Evolutionary conservation across 1,140 invertebrate genomes (phyloP).

Genomic region (Danaus melanippus): DNA sequence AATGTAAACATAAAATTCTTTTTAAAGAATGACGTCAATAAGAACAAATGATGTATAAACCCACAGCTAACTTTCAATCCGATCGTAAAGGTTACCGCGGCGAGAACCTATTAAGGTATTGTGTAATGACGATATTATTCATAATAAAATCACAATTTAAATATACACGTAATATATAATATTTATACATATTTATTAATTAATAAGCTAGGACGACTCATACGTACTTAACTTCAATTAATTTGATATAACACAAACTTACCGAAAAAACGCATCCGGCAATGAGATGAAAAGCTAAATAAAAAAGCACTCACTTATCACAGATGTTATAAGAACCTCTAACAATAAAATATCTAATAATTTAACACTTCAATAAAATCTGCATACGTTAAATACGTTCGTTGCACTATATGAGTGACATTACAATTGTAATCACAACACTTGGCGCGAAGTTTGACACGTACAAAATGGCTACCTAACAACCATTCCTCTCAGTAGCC

Average conservation of each 20-base stretch:
- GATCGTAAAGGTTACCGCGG: slow-evolving; percentile 19
- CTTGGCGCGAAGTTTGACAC: slow-evolving; percentile 44
- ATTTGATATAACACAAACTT: slow-evolving; percentile 10
- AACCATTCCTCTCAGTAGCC: slow-evolving; percentile 37
- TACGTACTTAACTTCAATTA: slow-evolving; percentile 4
- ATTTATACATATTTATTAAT: slow-evolving; percentile 5
- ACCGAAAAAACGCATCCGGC: slow-evolving; percentile 27
- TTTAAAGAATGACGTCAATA: slow-evolving; percentile 12
- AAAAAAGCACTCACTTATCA: slow-evolving; percentile 23
- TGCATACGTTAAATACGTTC: slow-evolving; percentile 8
- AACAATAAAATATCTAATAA: slow-evolving; percentile 5
- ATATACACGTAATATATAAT: slow-evolving; percentile 1
- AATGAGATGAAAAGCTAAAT: slow-evolving; percentile 11
- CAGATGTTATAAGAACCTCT: slow-evolving; percentile 9
- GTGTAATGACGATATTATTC: slow-evolving; percentile 11
- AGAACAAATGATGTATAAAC: slow-evolving; percentile 17
- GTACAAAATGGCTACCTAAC: slow-evolving; percentile 34
- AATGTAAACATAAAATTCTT: no score
- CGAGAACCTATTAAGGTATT: slow-evolving; percentile 14
- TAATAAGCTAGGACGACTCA: background rate
- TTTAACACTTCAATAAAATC: slow-evolving; percentile 11
- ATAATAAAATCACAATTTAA: background rate
- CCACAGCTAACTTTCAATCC: slow-evolving; percentile 22
- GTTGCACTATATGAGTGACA: no score
- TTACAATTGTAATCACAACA: slow-evolving; percentile 26